Percentiles rank a stretch among this genome's conserved stretches.
These are phyloP conservation scores for Notospermus geniculatus DNA, from an alignment of 1,140 invertebrate species.

Conservation along the genomic window DNA sequence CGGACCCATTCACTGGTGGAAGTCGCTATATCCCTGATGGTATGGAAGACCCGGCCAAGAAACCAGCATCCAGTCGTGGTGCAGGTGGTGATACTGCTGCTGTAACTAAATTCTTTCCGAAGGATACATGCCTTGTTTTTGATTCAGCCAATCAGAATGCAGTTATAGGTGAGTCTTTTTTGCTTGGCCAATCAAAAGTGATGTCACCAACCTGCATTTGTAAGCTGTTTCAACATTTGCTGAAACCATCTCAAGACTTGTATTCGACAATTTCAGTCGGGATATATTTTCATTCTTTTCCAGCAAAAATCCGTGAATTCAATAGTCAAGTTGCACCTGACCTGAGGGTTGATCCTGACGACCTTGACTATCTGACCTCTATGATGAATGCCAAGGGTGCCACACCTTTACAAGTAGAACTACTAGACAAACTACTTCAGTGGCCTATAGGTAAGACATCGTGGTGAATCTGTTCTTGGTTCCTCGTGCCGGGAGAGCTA, in stretches of 20 bases:
- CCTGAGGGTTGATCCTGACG: conserved; percentile 21
- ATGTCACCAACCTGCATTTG: too few species aligned
- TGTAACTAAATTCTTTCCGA: conserved; percentile 55
- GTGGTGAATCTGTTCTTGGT: too few species aligned
- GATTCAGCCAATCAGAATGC: conserved; percentile 67
- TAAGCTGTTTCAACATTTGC: too few species aligned
- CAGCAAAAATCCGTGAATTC: conserved; percentile 70
- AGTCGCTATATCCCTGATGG: too few species aligned
- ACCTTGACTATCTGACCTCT: conserved; percentile 24
- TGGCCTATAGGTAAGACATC: conserved; percentile 71
- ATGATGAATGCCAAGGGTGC: conserved; percentile 26
- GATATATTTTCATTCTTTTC: conserved; percentile 34
- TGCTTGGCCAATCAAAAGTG: too few species aligned
- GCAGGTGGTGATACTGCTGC: background rate
- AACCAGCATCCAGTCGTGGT: too few species aligned
- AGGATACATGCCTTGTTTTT: conserved; percentile 61
- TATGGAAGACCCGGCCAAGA: too few species aligned
- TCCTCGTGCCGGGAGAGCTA: too few species aligned
- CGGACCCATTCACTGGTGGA: conserved; percentile 57
- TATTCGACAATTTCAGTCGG: too few species aligned
- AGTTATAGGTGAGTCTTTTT: conserved; percentile 59
- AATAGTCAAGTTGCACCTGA: conserved; percentile 61
- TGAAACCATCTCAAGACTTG: too few species aligned
- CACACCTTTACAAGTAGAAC: conserved; percentile 58
- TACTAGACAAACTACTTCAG: conserved; percentile 67